phyloP scores from a whole-genome alignment of 2,888 invertebrate genomes.

The Margaritifera margaritifera region DNA sequence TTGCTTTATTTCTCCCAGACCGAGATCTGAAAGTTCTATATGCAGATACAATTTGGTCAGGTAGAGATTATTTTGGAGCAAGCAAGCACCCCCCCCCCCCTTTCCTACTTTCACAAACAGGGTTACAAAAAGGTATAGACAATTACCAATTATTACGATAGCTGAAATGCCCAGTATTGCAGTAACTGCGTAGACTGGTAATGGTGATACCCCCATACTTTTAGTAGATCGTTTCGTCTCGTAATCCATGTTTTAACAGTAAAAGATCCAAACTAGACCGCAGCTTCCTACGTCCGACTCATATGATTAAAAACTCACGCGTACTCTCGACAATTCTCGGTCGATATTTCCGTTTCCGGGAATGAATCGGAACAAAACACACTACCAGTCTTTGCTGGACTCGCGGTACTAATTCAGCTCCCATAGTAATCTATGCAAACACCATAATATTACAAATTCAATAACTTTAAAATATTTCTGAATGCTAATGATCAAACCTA shows the following conservation, averaged over 20 bases:
- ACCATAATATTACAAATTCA: too few relatives aligned
- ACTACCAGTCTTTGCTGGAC: too few relatives aligned
- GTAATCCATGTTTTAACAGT: slow-evolving; percentile 38
- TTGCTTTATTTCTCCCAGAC: neutral
- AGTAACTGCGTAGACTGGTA: slow-evolving; percentile 42
- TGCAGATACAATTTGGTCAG: neutral
- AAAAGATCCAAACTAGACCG: too few relatives aligned
- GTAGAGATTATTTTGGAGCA: neutral
- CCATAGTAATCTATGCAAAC: too few relatives aligned
- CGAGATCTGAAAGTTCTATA: neutral
- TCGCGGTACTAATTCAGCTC: too few relatives aligned
- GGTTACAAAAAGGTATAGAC: neutral
- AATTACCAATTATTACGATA: slow-evolving; percentile 39
- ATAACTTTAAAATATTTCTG: too few relatives aligned
- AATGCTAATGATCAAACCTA: too few relatives aligned
- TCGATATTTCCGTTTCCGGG: too few relatives aligned
- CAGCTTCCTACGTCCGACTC: too few relatives aligned
- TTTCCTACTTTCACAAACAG: neutral
- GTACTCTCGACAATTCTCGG: too few relatives aligned
- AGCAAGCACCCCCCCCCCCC: neutral
- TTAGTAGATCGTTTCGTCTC: slow-evolving; percentile 42
- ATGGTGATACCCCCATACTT: slow-evolving; percentile 42
- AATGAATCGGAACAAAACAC: too few relatives aligned
- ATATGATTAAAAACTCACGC: too few relatives aligned
- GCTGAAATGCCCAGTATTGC: slow-evolving; percentile 31